Evolutionary conservation across 2,888 invertebrate species (phyloP), one percentile per base, ranked within the genome.

Genomic region (Acanthosepion esculentum): DNA sequence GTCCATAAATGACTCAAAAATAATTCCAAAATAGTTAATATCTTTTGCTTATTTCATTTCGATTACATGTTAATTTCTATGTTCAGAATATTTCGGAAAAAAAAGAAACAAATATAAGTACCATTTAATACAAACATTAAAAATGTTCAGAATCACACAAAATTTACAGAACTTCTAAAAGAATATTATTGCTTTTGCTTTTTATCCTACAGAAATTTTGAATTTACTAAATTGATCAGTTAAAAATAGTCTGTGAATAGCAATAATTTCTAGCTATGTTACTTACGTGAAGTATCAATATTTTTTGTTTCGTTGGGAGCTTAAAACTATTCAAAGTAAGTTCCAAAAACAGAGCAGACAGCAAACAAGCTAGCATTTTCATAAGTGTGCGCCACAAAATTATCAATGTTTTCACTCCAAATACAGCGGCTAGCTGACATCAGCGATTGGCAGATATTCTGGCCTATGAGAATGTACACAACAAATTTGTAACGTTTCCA

Each of bases 401-500:
- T 96, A 94, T 96, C 96, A 0, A 95, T 95, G 18, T 95, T 95
- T 18, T 95, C 95, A 64, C 95, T 95, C 96, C 96, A 96, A 23
- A 96, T 95, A 94, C 96, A 96, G n/a, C 96, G 91, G 93, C 96
- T 96, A n/a, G 96, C 96, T 23, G 96, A 95, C 50, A 95, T 94
- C 23, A 96, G 94, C 59, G 95, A 95, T 95, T 96, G 96, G 5
- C 95, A 95, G 55, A 92, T 95, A 94, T 96, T 96, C 94, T 96
- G 96, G 23, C 96, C 96, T 4, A 96, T 95, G 1, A 96, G 95
- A 50, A 96, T 95, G 41, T 96, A 96, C 26, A 96, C 96, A 18
- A 96, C 95, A 12, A 95, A 95, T 95, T 96, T 96, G 92, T 96
- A 96, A 1, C 96, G 95, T 33, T 95, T 94, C 95, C 96, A 96